Conservation (phyloP, 2,797 vertebrate species). For the Hydrophis major region DNA sequence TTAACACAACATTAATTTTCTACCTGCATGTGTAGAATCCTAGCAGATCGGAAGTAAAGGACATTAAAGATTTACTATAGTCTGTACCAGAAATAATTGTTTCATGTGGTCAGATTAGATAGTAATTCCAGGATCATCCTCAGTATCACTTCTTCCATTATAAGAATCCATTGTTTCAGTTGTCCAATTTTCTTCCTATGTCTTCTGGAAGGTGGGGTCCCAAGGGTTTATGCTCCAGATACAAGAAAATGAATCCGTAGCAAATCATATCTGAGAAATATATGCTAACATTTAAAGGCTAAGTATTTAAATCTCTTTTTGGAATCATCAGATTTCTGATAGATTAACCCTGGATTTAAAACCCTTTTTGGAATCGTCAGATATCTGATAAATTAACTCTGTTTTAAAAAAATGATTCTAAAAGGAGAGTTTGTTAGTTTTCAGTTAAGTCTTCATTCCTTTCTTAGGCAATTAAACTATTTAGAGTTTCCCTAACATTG, state of each 20-base stretch:
- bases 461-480: background rate
- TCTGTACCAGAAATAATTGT: background rate
- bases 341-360: background rate
- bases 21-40: background rate
- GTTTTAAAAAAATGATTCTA: background rate
- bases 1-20: background rate
- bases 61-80: background rate
- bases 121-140: background rate
- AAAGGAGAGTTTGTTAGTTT: background rate
- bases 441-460: background rate
- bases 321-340: background rate
- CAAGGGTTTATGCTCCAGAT: background rate
- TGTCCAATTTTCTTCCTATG: background rate
- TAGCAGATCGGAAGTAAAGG: background rate
- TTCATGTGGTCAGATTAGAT: background rate
- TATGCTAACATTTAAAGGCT: background rate
- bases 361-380: background rate
- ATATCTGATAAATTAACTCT: background rate
- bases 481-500: background rate
- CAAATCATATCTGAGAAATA: background rate
- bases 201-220: background rate
- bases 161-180: background rate
- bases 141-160: background rate
- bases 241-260: background rate
- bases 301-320: background rate